These are phyloP conservation scores for Proctacanthus coquilletti DNA, from an alignment of 1,140 invertebrate genomes.

Conservation along the genomic window DNA sequence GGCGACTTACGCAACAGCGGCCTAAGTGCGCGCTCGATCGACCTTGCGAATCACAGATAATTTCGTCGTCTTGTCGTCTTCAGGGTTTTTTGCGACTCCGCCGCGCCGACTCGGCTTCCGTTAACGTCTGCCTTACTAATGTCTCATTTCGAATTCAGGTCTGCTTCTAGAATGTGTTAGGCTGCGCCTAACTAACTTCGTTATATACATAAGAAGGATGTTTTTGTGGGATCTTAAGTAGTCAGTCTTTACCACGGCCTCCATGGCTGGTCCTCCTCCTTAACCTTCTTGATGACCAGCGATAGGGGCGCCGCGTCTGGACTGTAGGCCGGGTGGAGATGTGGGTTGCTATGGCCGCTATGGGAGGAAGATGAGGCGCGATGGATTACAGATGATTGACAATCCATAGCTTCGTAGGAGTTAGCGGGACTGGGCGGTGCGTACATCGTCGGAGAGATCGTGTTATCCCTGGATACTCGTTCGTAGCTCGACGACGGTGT, in stretches of 20 bases:
- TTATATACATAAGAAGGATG: too few relatives aligned
- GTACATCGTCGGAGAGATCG: conserved; percentile 27
- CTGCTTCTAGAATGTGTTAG: too few relatives aligned
- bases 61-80: too few relatives aligned
- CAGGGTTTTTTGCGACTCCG: too few relatives aligned
- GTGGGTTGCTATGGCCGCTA: conserved; percentile 1
- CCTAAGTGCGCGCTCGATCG: too few relatives aligned
- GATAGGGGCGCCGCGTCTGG: conserved; percentile 44
- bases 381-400: conserved; percentile 27
- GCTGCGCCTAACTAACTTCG: too few relatives aligned
- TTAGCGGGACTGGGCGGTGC: conserved; percentile 26
- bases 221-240: too few relatives aligned
- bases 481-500: conserved; percentile 33
- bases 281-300: conserved; percentile 46
- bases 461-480: conserved; percentile 28
- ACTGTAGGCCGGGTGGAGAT: conserved; percentile 25
- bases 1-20: too few relatives aligned
- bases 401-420: conserved; percentile 29
- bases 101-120: too few relatives aligned
- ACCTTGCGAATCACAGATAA: too few relatives aligned
- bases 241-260: conserved; percentile 64
- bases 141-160: too few relatives aligned
- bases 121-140: too few relatives aligned
- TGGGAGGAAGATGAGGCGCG: conserved; percentile 29
- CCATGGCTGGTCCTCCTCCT: conserved; percentile 42